Conservation (phyloP, 2,888 invertebrate species). For the Pinctada fucata region DNA sequence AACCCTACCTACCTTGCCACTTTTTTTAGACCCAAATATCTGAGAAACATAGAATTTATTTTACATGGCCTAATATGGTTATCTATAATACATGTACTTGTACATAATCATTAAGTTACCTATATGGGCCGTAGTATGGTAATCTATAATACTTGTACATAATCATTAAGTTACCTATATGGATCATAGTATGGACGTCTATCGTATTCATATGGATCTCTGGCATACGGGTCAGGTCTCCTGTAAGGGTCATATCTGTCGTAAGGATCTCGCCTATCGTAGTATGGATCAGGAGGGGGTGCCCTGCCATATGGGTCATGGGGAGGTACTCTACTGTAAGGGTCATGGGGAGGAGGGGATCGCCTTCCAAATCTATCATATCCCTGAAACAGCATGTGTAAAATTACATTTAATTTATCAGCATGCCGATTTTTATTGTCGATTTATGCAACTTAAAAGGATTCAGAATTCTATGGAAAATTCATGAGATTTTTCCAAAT, state of each 20-base stretch:
- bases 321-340: constrained; percentile 23
- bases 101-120: constrained; percentile 19
- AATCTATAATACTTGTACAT: too few species aligned
- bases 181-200: constrained; percentile 45
- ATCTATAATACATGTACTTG: too few species aligned
- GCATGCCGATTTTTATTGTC: too few species aligned
- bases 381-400: neutral
- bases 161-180: constrained; percentile 32
- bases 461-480: too few species aligned
- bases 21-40: too few species aligned
- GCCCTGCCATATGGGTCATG: constrained; percentile 40
- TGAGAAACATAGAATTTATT: too few species aligned
- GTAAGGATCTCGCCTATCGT: constrained; percentile 49
- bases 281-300: constrained; percentile 45
- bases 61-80: too few species aligned
- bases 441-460: too few species aligned
- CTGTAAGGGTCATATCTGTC: constrained; percentile 51
- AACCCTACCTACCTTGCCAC: too few species aligned
- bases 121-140: constrained; percentile 24
- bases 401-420: too few species aligned
- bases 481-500: too few species aligned
- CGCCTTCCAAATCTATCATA: constrained; percentile 36
- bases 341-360: constrained; percentile 37
- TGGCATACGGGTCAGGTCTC: constrained; percentile 43
- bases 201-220: constrained; percentile 22